phyloP scores from a whole-genome alignment of 2,113 vertebrate genomes.

The Todiramphus saurophagus region DNA sequence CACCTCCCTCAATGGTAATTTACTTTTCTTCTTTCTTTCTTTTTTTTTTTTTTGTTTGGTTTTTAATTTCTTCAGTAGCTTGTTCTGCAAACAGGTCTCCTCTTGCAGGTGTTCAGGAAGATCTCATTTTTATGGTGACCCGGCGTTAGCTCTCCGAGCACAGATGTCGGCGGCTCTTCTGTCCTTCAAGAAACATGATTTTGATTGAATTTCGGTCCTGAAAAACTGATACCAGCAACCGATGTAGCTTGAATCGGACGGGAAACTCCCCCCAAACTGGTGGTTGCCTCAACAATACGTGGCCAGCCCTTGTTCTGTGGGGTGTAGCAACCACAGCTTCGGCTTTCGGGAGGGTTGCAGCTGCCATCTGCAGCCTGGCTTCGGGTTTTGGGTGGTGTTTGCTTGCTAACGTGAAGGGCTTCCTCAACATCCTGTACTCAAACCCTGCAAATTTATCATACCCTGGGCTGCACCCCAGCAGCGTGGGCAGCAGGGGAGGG shows the following conservation, averaged over 20 bases:
- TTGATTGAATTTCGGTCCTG: not conserved
- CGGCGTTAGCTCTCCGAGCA: not conserved
- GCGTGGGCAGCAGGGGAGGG: not conserved
- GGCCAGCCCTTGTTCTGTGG: not conserved
- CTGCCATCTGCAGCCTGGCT: not conserved
- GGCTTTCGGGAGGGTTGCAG: not conserved
- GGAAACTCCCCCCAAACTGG: not conserved
- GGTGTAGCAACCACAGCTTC: conserved; percentile 7
- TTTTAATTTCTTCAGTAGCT: not conserved
- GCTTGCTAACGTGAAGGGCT: not conserved
- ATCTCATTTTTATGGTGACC: not conserved
- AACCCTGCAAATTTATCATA: not conserved
- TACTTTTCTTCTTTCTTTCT: not conserved
- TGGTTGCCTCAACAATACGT: not conserved
- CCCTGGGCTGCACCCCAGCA: not conserved
- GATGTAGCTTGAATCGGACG: not conserved
- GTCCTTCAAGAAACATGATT: not conserved
- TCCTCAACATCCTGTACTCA: not conserved
- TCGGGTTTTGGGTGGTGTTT: not conserved
- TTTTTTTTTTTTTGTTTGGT: not conserved
- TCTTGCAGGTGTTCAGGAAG: conserved; percentile 35
- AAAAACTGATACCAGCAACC: not conserved
- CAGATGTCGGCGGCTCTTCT: not conserved
- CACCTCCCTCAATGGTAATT: not conserved
- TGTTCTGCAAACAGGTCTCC: conserved; percentile 15